Evolutionary conservation across 2,888 invertebrate species (phyloP).

Genomic region (Scelioninae gen. 1): DNA sequence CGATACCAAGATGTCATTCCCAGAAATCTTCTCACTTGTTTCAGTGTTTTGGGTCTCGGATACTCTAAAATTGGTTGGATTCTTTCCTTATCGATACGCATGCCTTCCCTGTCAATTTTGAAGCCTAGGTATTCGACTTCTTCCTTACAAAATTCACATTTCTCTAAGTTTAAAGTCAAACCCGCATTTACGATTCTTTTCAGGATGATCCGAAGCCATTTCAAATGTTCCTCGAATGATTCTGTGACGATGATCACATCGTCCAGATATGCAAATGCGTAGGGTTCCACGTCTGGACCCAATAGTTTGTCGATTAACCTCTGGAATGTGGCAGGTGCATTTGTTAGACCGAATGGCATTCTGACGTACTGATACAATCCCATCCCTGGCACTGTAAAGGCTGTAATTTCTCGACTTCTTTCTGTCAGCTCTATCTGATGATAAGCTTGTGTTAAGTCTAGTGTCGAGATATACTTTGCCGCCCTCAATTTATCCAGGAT

Average conservation of each 20-base stretch:
- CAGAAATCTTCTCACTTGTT: conserved; percentile 73
- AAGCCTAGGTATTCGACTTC: conserved; percentile 55
- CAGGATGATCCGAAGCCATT: conserved; percentile 39
- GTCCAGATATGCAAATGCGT: conserved; percentile 58
- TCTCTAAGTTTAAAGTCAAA: conserved; percentile 39
- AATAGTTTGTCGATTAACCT: conserved; percentile 65
- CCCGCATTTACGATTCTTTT: conserved; percentile 6
- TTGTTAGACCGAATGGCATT: conserved; percentile 75
- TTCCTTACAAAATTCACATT: conserved; percentile 54
- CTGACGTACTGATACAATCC: conserved; percentile 75
- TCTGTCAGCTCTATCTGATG: conserved; percentile 72
- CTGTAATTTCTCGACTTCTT: conserved; percentile 71
- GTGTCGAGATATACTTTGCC: conserved; percentile 73
- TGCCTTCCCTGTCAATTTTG: background rate
- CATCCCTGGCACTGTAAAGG: conserved; percentile 74
- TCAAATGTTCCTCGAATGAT: conserved; percentile 51
- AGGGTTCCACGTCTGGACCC: conserved; percentile 34
- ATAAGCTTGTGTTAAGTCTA: conserved; percentile 76
- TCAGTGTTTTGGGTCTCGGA: conserved; percentile 9
- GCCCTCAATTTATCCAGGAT: conserved; percentile 75
- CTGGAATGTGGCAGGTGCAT: conserved; percentile 75
- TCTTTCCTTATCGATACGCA: background rate
- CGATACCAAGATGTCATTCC: conserved; percentile 76
- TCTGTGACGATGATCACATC: conserved; percentile 54
- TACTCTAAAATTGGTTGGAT: conserved; percentile 8